These are phyloP conservation scores for Stegodyphus mimosarum DNA, from an alignment of 1,140 invertebrate species.

Conservation along the genomic window DNA sequence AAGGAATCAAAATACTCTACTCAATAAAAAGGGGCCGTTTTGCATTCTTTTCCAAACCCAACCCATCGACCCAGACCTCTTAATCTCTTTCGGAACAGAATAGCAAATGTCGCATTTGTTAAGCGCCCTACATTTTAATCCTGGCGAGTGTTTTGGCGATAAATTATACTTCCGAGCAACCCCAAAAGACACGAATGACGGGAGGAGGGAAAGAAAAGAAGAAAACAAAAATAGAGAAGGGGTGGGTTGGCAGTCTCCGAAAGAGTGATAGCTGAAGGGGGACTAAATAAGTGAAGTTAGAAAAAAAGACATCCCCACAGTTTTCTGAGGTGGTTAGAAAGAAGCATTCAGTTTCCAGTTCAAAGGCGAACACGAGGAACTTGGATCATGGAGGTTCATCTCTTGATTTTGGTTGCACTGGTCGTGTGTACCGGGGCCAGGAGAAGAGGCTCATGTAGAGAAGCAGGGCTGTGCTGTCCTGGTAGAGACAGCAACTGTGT, in stretches of 20 bases:
- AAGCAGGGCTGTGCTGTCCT: conserved; percentile 68
- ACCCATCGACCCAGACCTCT: no score
- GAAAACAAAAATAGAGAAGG: no score
- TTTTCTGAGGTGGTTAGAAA: neutral
- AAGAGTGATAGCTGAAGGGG: neutral
- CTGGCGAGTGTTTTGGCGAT: no score
- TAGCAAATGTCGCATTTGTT: no score
- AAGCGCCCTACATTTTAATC: no score
- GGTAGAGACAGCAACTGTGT: conserved; percentile 87
- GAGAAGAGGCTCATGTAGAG: conserved; percentile 62
- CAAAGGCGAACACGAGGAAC: neutral
- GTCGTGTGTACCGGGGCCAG: neutral
- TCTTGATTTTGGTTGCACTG: neutral
- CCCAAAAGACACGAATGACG: no score
- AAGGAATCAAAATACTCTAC: no score
- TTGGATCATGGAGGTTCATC: neutral
- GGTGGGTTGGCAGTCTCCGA: neutral
- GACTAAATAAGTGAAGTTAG: neutral
- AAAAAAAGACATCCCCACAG: neutral
- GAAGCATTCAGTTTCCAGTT: neutral
- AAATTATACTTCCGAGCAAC: no score
- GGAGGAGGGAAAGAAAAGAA: no score
- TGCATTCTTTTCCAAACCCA: no score
- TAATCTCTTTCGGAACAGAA: no score
- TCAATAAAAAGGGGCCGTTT: no score